Conservation (phyloP, 2,113 vertebrate genomes). For the Hiodon tergisus region DNA sequence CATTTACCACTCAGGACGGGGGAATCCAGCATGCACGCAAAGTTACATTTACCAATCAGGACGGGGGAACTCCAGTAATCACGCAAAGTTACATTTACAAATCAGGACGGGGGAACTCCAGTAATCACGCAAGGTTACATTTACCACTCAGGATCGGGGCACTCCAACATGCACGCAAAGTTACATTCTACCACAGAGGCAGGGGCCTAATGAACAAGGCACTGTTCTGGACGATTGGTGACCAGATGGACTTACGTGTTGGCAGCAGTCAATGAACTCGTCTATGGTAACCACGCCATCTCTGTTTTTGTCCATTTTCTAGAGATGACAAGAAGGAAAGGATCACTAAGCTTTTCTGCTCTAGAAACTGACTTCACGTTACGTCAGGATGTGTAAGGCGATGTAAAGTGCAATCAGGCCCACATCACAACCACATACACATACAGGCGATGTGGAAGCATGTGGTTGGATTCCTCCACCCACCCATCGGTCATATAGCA, state of each 20-base stretch:
- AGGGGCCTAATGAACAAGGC: not conserved
- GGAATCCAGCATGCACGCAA: not conserved
- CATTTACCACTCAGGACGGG: not conserved
- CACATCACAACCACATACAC: not conserved
- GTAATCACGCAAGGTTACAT: not conserved
- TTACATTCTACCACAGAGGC: not conserved
- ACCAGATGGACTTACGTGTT: constrained; percentile 77
- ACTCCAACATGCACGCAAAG: not conserved
- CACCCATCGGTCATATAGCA: too few species aligned
- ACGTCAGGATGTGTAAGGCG: too few species aligned
- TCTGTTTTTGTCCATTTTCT: constrained; percentile 99
- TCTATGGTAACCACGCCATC: constrained; percentile 98
- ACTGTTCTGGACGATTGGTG: not conserved
- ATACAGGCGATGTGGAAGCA: too few species aligned
- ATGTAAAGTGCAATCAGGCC: not conserved
- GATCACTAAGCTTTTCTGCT: too few species aligned
- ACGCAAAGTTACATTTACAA: not conserved
- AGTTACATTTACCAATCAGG: not conserved
- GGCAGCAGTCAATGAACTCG: constrained; percentile 97
- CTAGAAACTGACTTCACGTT: too few species aligned
- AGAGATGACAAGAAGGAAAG: constrained; percentile 30
- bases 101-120: not conserved
- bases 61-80: not conserved
- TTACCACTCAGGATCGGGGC: not conserved
- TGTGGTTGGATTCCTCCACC: too few species aligned